Conservation (phyloP, 2,113 vertebrate genomes). For the Rhinichthys klamathensis region DNA sequence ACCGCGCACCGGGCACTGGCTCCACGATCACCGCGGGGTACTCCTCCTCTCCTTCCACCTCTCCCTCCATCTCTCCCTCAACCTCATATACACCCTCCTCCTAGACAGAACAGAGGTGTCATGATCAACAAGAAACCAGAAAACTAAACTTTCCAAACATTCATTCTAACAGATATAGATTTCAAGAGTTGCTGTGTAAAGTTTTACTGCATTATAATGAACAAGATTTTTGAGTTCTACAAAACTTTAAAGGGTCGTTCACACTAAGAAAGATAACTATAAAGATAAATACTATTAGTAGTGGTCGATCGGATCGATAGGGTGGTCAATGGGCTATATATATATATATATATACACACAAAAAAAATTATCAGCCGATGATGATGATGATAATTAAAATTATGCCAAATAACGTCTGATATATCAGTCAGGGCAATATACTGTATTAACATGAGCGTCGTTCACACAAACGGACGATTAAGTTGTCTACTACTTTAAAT, state of each 20-base stretch:
- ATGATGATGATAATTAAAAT: too few relatives aligned
- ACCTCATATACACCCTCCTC: slow-evolving; percentile 64
- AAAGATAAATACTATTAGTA: too few relatives aligned
- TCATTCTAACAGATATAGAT: background rate
- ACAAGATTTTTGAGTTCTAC: background rate
- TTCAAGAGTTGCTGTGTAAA: background rate
- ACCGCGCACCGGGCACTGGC: slow-evolving; percentile 82
- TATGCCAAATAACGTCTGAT: too few relatives aligned
- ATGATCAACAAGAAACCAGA: background rate
- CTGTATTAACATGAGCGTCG: too few relatives aligned
- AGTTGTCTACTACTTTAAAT: background rate
- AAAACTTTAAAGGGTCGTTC: background rate
- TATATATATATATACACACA: too few relatives aligned
- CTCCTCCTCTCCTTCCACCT: slow-evolving; percentile 75
- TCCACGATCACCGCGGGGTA: slow-evolving; percentile 90
- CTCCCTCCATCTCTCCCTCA: slow-evolving; percentile 65
- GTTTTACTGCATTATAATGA: background rate
- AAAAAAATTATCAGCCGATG: too few relatives aligned
- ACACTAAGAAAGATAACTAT: background rate
- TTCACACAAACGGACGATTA: background rate
- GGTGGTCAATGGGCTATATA: too few relatives aligned
- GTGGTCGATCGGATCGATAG: too few relatives aligned
- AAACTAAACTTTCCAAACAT: background rate
- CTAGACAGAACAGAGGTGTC: slow-evolving; percentile 30
- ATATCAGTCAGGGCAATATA: too few relatives aligned